Base-by-base conservation (phyloP, 2,113 vertebrate species). In the Platysternon megacephalum region DNA sequence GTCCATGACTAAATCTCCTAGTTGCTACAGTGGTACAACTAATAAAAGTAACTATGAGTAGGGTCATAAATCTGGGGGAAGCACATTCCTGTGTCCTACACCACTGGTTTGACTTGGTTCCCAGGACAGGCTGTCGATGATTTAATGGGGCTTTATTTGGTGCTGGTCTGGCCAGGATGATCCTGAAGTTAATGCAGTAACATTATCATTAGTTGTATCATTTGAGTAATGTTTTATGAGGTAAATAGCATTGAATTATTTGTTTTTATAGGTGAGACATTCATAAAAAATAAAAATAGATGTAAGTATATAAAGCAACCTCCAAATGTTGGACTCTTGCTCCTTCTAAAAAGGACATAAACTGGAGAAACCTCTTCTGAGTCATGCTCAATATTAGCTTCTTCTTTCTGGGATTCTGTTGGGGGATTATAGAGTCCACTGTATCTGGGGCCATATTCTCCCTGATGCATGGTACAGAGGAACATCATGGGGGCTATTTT, bases 401-500 rank as follows among this genome's bases (percentile, higher is more conserved):
- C 2, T 0, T 7, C 35, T 72, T n/a, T 72, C 65, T 1, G 0
- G 5, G 1, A 1, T 0, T 0, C 2, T 0, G 0, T 8, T 5
- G 0, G 24, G 12, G 35, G 35, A n/a, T 68, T 35, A n/a, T 2
- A 68, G 65, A n/a, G 35, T n/a, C 65, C 65, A 72, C n/a, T 39
- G 17, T 22, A 17, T n/a, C 8, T 39, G 19, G 65, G 17, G 19
- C 17, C 19, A 72, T 39, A 21, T 22, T 72, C 65, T 72, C 35
- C 65, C 22, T 72, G 35, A 72, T 39, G 65, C 19, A 9, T 22
- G 65, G n/a, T 39, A 39, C 65, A 72, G 35, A 39, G n/a, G 19
- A 10, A 39, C n/a, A n/a, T 68, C 65, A 19, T n/a, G 19, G 35
- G 65, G n/a, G 65, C 35, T 39, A 22, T 72, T 72, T 39, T 72